Base-by-base conservation (phyloP, 2,888 invertebrate species). In the Tetragonisca angustula region DNA sequence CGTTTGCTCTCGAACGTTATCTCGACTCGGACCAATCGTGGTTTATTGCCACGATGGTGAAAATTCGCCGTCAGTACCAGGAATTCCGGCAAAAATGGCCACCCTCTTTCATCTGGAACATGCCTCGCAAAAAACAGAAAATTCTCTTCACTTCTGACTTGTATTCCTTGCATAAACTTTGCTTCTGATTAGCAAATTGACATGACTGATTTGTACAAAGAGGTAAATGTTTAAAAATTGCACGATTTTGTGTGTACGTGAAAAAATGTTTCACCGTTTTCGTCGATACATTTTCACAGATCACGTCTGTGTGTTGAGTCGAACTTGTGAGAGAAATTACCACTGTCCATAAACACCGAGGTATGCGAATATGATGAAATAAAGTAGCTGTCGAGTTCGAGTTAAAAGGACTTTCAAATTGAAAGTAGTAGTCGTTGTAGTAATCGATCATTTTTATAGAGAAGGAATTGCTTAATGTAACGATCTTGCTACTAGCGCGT, bases 31-130 rank as follows among this genome's bases (percentile, higher is more conserved):
- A 82, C 83, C 85, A 83, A 90, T 90, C 85, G 77, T 79, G 79
- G 78, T 90, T 90, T 90, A 90, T 90, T 90, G 89, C 85, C n/a
- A 61, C 43, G 52, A 76, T 77, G 86, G 80, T 83, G 82, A 81
- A 80, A 84, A 83, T 69, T 84, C 78, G 74, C 80, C 81, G 76
- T 69, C 73, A 77, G 77, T 86, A 81, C 67, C 70, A 77, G 77
- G 86, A 87, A 87, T 89, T 83, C 79, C 78, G 62, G 52, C 68
- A 50, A 76, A 77, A 79, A 69, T 74, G 52, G 68, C 64, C 15
- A 49, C 50, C 62, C 62, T 64, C 24, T n/a, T 73, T 73, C 56
- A 65, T 52, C 56, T 81, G 65, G 61, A 43, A 15, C 32, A 54
- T 32, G 32, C 50, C 59, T 36, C 49, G n/a, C 54, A 49, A 56